Conservation (phyloP, 2,797 vertebrate species). For the Chaetophractus vellerosus region DNA sequence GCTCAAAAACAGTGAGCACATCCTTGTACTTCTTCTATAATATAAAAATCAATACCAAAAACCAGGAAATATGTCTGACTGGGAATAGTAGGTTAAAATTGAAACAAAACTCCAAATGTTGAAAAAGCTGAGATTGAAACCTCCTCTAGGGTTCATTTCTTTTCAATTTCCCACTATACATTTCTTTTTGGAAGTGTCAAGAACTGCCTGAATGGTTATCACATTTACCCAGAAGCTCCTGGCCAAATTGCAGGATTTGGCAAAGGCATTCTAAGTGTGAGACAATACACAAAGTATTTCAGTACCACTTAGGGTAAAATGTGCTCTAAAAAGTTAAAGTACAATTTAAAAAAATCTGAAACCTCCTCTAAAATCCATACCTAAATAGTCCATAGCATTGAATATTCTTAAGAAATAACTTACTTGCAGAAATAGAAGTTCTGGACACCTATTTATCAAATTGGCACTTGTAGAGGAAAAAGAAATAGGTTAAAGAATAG, state of each 20-base stretch:
- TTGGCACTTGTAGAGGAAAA: not conserved
- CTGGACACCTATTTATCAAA: not conserved
- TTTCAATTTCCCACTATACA: slow-evolving; percentile 58
- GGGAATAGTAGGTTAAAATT: slow-evolving; percentile 71
- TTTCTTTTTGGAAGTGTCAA: slow-evolving; percentile 65
- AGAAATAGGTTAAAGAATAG: not conserved
- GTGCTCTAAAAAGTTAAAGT: slow-evolving; percentile 9
- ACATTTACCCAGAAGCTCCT: slow-evolving; percentile 5
- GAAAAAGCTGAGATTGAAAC: slow-evolving; percentile 43
- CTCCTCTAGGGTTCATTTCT: slow-evolving; percentile 67
- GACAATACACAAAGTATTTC: slow-evolving; percentile 63
- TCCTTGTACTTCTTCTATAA: slow-evolving; percentile 66
- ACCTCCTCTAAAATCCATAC: slow-evolving; percentile 32
- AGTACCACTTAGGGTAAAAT: slow-evolving; percentile 34
- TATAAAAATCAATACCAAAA: slow-evolving; percentile 78
- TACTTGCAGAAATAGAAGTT: slow-evolving; percentile 12
- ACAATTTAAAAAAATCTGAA: not conserved
- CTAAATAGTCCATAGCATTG: not conserved
- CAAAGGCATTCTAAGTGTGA: slow-evolving; percentile 64
- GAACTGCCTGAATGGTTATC: slow-evolving; percentile 31
- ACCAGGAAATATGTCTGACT: slow-evolving; percentile 52
- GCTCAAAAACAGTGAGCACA: slow-evolving; percentile 21
- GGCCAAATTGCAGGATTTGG: slow-evolving; percentile 52
- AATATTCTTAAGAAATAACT: slow-evolving; percentile 12
- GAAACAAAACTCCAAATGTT: slow-evolving; percentile 75